Percentiles rank a stretch among this genome's conserved stretches.
Evolutionary conservation across 2,113 vertebrate species (phyloP).

Genomic region (Protobothrops mucrosquamatus): DNA sequence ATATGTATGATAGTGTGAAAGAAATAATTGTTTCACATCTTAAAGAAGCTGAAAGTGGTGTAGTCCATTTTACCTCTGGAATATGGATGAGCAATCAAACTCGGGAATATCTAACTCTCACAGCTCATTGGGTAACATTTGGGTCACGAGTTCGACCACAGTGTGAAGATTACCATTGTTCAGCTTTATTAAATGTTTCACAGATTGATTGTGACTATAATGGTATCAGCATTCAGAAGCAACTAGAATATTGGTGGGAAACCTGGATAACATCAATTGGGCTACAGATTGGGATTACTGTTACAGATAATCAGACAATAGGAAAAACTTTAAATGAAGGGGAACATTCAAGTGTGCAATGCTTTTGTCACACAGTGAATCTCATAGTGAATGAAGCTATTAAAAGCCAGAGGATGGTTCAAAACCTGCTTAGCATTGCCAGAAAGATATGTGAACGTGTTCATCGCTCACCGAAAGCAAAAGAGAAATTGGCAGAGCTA

Average conservation of each 20-base stretch:
- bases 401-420: conserved; percentile 97
- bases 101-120: conserved; percentile 91
- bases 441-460: conserved; percentile 94
- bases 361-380: conserved; percentile 90
- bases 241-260: conserved; percentile 94
- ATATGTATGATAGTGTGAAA: conserved; percentile 93
- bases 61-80: conserved; percentile 93
- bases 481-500: conserved; percentile 85
- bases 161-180: conserved; percentile 90
- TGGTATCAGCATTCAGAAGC: conserved; percentile 86
- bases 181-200: conserved; percentile 88
- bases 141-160: conserved; percentile 83
- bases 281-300: conserved; percentile 89
- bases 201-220: conserved; percentile 90
- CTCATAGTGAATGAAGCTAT: conserved; percentile 94
- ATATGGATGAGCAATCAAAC: conserved; percentile 95
- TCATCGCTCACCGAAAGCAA: conserved; percentile 85
- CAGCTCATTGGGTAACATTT: conserved; percentile 93
- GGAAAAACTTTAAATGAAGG: conserved; percentile 84
- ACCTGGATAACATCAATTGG: conserved; percentile 89
- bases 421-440: conserved; percentile 90
- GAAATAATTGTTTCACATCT: conserved; percentile 85
- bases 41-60: conserved; percentile 89
- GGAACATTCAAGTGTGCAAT: conserved; percentile 84
- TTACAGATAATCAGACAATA: conserved; percentile 86